A percentile compares a stretch with the other conserved stretches of the same genome.
Conservation (phyloP, 30 jellyfish, hydroid and myxozoan genomes). For the Aurelia coerulea region DNA sequence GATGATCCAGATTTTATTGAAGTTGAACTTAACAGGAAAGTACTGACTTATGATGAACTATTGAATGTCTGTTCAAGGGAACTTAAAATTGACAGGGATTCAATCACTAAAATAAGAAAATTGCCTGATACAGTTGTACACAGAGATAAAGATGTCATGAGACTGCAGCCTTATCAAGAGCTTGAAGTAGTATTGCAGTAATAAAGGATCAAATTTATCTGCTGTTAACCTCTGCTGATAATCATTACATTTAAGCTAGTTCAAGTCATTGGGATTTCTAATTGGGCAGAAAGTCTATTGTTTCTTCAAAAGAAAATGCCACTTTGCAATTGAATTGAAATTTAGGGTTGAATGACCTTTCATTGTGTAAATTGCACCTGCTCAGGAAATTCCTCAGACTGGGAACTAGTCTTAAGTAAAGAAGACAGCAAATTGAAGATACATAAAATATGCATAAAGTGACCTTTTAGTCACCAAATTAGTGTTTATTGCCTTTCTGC, state of each 20-base stretch:
- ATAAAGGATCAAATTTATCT: not conserved
- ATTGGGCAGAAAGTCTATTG: not conserved
- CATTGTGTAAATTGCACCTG: no score
- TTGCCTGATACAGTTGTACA: conserved; percentile 84
- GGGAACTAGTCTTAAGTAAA: no score
- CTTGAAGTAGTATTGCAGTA: conserved; percentile 61
- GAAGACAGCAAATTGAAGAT: no score
- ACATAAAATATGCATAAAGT: no score
- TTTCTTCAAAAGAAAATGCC: no score
- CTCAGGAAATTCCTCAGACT: no score
- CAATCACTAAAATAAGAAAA: conserved; percentile 70
- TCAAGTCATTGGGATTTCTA: not conserved
- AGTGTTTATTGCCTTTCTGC: no score
- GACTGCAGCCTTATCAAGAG: conserved; percentile 82
- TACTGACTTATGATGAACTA: conserved; percentile 70
- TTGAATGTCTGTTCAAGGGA: conserved; percentile 74
- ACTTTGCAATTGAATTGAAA: no score
- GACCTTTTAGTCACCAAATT: no score
- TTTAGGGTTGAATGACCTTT: no score
- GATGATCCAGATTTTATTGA: conserved; percentile 85
- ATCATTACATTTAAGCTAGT: not conserved
- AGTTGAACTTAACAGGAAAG: conserved; percentile 62
- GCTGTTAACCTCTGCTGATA: no score
- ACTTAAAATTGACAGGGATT: conserved; percentile 49
- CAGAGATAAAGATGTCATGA: conserved; percentile 84